Evolutionary conservation across 2,113 vertebrate species (phyloP).

Genomic region (Myrmecobius fasciatus): DNA sequence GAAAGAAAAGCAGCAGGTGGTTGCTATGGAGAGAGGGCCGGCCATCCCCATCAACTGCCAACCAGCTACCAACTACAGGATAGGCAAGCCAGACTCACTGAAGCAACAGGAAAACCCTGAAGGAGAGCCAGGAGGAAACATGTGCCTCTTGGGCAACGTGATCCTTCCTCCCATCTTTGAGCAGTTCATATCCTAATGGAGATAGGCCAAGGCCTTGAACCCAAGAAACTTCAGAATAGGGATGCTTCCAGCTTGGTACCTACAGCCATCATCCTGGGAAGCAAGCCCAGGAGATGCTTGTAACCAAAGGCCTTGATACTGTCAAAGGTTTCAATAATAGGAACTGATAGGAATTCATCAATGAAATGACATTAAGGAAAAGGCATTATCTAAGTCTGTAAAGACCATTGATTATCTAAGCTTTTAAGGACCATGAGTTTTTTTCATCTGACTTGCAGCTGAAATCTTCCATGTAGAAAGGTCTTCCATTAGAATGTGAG

Average conservation of each 20-base stretch:
- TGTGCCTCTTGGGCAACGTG: too few species aligned
- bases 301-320: background rate
- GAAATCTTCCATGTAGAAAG: background rate
- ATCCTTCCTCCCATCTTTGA: background rate
- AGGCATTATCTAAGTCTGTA: background rate
- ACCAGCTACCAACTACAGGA: background rate
- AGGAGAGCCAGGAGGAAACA: background rate
- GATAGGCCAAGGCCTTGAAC: background rate
- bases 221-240: background rate
- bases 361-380: background rate
- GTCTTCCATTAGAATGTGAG: background rate
- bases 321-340: background rate
- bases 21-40: background rate
- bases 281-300: background rate
- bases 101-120: background rate
- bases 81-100: background rate
- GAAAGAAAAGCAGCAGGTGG: background rate
- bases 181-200: background rate
- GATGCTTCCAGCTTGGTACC: background rate
- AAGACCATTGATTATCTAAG: too few species aligned
- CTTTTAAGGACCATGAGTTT: background rate
- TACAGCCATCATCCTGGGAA: background rate
- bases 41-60: background rate
- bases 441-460: background rate
- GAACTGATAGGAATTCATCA: background rate